Conservation (phyloP, 2,797 vertebrate genomes). For the Acanthornis magna region DNA sequence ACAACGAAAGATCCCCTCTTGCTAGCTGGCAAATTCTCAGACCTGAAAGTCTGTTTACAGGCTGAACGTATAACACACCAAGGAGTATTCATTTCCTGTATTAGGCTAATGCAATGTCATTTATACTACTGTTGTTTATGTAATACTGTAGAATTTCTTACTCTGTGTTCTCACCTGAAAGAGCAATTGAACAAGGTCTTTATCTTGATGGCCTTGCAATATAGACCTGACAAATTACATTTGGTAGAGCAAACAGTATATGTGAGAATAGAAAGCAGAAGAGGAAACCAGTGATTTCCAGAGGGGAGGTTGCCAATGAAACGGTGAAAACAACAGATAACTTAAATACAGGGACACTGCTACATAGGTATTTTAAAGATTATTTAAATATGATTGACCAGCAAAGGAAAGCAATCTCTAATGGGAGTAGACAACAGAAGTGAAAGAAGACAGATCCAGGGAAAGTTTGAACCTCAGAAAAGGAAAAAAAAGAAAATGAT, state of each 20-base stretch:
- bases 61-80: conserved; percentile 6
- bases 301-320: background rate
- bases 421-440: background rate
- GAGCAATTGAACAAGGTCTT: background rate
- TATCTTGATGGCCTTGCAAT: background rate
- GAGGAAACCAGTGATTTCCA: background rate
- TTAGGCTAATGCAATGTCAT: background rate
- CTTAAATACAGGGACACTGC: background rate
- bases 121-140: conserved; percentile 43
- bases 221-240: background rate
- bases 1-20: background rate
- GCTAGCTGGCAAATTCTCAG: background rate
- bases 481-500: background rate
- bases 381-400: background rate
- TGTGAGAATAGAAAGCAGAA: background rate
- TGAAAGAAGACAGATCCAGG: background rate
- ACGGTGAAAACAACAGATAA: background rate
- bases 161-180: background rate
- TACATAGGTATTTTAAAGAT: background rate
- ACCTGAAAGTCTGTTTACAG: background rate
- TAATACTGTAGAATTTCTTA: background rate
- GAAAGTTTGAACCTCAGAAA: background rate
- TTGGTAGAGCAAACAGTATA: background rate
- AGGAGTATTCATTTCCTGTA: conserved; percentile 18
- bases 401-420: background rate